phyloP scores from a whole-genome alignment of 2,797 vertebrate genomes.

The Jordanella pulchra region DNA sequence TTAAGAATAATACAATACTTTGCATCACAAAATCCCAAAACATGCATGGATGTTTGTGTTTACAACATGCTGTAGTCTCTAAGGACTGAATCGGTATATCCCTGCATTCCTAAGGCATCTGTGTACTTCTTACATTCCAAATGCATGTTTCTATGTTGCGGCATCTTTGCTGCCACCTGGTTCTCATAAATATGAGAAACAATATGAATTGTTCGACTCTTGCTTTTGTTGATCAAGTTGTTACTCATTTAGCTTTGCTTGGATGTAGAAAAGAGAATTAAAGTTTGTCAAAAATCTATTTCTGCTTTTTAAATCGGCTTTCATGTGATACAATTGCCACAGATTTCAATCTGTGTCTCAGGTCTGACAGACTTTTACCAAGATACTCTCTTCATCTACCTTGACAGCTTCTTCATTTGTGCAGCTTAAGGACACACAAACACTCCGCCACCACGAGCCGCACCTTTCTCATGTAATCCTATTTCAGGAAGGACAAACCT shows the following conservation, averaged over 20 bases:
- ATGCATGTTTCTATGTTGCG: background rate
- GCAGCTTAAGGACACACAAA: slow-evolving; percentile 21
- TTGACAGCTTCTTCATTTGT: slow-evolving; percentile 25
- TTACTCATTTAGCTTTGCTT: background rate
- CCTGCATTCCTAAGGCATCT: slow-evolving; percentile 19
- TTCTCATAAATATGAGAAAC: background rate
- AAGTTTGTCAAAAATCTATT: background rate
- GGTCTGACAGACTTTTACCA: slow-evolving; percentile 18
- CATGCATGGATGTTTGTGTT: background rate
- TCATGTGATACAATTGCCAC: background rate
- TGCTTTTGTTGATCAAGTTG: too few species aligned
- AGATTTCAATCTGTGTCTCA: background rate
- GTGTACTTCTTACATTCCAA: background rate
- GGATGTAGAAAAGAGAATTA: background rate
- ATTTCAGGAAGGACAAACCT: slow-evolving; percentile 62
- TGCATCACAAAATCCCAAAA: background rate
- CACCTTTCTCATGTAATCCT: slow-evolving; percentile 73
- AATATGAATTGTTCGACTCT: background rate
- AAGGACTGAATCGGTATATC: slow-evolving; percentile 8
- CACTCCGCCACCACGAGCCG: slow-evolving; percentile 55
- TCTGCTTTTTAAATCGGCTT: background rate
- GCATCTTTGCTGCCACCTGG: background rate
- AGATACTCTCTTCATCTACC: slow-evolving; percentile 42
- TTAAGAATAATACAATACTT: background rate
- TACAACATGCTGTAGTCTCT: background rate